Percentiles rank a stretch among this genome's conserved stretches.
Evolutionary conservation across 2,888 invertebrate genomes (phyloP).

Genomic region (Eupithecia subfuscata): DNA sequence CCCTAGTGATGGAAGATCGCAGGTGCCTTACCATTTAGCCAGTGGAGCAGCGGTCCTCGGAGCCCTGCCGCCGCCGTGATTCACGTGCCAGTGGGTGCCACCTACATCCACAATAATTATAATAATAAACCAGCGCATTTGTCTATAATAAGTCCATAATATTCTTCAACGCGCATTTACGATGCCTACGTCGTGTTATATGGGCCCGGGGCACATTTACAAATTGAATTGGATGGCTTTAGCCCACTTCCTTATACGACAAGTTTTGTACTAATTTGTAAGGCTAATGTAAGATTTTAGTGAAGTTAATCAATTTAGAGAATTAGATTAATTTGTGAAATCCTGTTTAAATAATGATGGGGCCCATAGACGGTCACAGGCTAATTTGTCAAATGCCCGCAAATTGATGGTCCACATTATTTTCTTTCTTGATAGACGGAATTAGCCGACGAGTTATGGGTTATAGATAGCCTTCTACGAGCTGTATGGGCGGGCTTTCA

Average conservation of each 20-base stretch:
- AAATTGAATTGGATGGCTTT: slow-evolving; percentile 43
- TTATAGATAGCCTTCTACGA: slow-evolving; percentile 27
- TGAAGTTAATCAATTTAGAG: slow-evolving; percentile 29
- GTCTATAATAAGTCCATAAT: slow-evolving; percentile 44
- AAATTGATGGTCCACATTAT: slow-evolving; percentile 28
- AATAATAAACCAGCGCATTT: slow-evolving; percentile 53
- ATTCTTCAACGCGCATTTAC: slow-evolving; percentile 41
- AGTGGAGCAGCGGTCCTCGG: slow-evolving; percentile 5
- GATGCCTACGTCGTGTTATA: slow-evolving; percentile 42
- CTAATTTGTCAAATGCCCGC: slow-evolving; percentile 28
- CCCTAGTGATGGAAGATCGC: neutral
- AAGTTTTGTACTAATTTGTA: slow-evolving; percentile 23
- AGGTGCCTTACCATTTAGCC: neutral
- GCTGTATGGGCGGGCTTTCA: slow-evolving; percentile 20
- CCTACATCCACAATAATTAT: slow-evolving; percentile 47
- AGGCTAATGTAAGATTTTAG: slow-evolving; percentile 31
- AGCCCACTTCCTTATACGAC: neutral
- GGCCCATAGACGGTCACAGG: slow-evolving; percentile 20
- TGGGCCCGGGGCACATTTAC: slow-evolving; percentile 45
- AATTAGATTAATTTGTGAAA: slow-evolving; percentile 43
- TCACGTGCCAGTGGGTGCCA: slow-evolving; percentile 31
- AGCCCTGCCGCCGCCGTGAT: slow-evolving; percentile 24
- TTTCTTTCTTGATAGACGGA: slow-evolving; percentile 13
- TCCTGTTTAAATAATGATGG: slow-evolving; percentile 23
- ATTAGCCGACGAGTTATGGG: slow-evolving; percentile 20